Evolutionary conservation across 2,113 vertebrate genomes (phyloP).

Genomic region (Pleuronectes platessa): DNA sequence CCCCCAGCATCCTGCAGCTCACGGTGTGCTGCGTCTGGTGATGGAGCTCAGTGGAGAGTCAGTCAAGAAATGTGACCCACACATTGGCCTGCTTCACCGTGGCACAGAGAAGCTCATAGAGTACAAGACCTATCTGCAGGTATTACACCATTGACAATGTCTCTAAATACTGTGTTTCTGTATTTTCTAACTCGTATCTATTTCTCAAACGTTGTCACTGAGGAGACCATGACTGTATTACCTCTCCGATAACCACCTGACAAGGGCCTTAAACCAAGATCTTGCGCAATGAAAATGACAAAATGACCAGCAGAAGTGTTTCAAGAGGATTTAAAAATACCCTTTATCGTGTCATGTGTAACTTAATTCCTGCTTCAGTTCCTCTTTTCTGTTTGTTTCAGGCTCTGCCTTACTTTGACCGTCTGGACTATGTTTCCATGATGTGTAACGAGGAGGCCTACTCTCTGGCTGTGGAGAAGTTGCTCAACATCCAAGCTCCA

Average conservation of each 20-base stretch:
- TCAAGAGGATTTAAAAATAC: background rate
- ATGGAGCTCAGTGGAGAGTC: conserved; percentile 95
- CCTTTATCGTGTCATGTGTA: background rate
- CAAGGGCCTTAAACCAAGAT: no score
- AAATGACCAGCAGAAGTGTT: background rate
- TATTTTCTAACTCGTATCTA: no score
- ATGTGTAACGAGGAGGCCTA: conserved; percentile 98
- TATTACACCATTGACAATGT: conserved; percentile 39
- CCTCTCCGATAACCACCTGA: no score
- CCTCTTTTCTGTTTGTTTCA: conserved; percentile 54
- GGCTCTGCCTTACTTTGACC: conserved; percentile 96
- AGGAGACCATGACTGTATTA: no score
- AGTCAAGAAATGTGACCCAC: conserved; percentile 93
- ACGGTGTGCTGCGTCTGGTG: conserved; percentile 92
- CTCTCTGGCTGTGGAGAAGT: conserved; percentile 92
- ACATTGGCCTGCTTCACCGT: conserved; percentile 91
- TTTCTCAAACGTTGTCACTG: no score
- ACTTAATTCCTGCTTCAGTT: background rate
- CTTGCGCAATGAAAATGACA: no score
- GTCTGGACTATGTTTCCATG: conserved; percentile 97
- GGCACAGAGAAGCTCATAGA: conserved; percentile 97
- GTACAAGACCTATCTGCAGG: conserved; percentile 96
- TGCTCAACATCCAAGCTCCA: conserved; percentile 92
- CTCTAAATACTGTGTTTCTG: background rate
- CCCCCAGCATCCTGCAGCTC: conserved; percentile 95